These are phyloP conservation scores for Pomacea canaliculata DNA, from an alignment of 2,888 invertebrate species.

Conservation along the genomic window DNA sequence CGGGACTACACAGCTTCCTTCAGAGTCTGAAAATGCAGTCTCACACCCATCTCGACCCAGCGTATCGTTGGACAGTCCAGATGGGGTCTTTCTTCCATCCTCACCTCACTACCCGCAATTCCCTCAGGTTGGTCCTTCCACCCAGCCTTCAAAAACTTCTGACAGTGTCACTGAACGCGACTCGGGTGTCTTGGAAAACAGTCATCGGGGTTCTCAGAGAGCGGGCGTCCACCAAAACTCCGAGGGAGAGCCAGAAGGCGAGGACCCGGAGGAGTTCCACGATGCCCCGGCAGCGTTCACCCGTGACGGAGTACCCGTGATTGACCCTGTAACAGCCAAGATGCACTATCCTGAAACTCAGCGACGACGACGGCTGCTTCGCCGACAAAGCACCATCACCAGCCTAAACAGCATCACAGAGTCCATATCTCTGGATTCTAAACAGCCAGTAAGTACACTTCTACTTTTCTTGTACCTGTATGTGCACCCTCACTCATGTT, in stretches of 20 bases:
- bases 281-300: conserved; percentile 31
- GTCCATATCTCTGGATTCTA: conserved; percentile 17
- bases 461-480: no score
- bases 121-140: not conserved
- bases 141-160: not conserved
- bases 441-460: no score
- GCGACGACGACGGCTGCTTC: conserved; percentile 25
- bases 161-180: not conserved
- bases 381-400: conserved; percentile 33
- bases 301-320: conserved; percentile 29
- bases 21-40: not conserved
- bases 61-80: not conserved
- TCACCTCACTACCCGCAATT: not conserved
- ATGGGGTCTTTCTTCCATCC: not conserved
- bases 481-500: no score
- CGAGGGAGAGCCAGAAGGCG: no score
- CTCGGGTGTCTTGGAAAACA: not conserved
- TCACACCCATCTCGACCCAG: not conserved
- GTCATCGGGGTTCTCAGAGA: not conserved
- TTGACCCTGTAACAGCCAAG: conserved; percentile 26
- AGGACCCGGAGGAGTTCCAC: conserved; percentile 19
- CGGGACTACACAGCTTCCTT: not conserved
- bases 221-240: not conserved
- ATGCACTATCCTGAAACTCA: conserved; percentile 34
- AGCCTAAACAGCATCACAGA: conserved; percentile 29